Evolutionary conservation across 2,113 vertebrate genomes (phyloP).

Genomic region (Neotragus moschatus): DNA sequence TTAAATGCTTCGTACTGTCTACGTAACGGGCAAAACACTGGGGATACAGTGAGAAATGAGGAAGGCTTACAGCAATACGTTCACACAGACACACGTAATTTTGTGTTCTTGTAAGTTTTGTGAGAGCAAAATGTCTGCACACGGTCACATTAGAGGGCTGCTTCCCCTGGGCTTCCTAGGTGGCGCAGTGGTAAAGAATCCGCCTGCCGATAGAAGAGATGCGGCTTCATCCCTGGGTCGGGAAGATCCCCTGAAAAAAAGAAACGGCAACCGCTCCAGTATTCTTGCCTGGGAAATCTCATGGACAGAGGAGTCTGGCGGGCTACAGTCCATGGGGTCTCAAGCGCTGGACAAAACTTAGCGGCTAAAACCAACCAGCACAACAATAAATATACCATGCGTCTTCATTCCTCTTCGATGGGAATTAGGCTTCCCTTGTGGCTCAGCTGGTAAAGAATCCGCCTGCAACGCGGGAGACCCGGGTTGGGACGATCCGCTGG

Average conservation of each 20-base stretch:
- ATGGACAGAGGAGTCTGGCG: background rate
- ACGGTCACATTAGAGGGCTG: background rate
- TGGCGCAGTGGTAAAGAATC: background rate
- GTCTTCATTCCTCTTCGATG: background rate
- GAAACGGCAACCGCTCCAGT: background rate
- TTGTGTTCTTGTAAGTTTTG: background rate
- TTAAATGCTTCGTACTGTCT: background rate
- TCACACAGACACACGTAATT: background rate
- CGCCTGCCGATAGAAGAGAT: accelerated
- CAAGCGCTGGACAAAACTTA: background rate
- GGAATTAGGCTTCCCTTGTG: background rate
- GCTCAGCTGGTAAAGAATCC: background rate
- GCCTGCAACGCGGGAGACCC: background rate
- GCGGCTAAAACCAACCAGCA: background rate
- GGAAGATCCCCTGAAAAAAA: background rate
- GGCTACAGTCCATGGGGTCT: background rate
- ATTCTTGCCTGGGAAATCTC: background rate
- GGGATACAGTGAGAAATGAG: background rate
- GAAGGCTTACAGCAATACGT: background rate
- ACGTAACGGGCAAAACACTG: background rate
- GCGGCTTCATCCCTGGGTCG: accelerated
- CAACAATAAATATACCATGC: background rate
- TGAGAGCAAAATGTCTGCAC: background rate
- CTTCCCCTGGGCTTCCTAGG: background rate
- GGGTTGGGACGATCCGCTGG: background rate